A percentile compares a stretch with the other conserved stretches of the same genome.
Evolutionary conservation across 2,888 invertebrate species (phyloP).

Genomic region (Agonopterix heracliana): DNA sequence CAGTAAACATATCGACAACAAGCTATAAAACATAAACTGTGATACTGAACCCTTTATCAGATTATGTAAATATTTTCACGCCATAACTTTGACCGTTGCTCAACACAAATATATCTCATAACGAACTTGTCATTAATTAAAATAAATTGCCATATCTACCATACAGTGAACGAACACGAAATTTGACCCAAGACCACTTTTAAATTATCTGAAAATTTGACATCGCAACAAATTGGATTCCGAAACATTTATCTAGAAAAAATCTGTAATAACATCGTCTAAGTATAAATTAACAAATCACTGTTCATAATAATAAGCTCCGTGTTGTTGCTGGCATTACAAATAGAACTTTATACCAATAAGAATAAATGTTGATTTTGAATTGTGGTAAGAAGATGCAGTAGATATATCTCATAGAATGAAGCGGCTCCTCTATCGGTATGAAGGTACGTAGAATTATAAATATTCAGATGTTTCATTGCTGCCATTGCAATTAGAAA

Average conservation of each 20-base stretch:
- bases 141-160: conserved; percentile 18
- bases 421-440: conserved; percentile 13
- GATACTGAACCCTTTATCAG: conserved; percentile 17
- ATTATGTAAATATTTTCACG: conserved; percentile 38
- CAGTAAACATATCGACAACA: conserved; percentile 18
- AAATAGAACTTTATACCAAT: background rate
- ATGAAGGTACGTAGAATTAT: conserved; percentile 11
- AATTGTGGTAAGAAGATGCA: too few relatives aligned
- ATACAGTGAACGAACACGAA: conserved; percentile 21
- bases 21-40: conserved; percentile 12
- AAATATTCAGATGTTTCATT: conserved; percentile 12
- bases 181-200: conserved; percentile 24
- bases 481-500: background rate
- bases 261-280: conserved; percentile 38
- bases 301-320: conserved; percentile 9
- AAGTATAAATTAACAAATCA: conserved; percentile 31
- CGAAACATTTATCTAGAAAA: conserved; percentile 34
- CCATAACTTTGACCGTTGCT: conserved; percentile 19
- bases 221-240: conserved; percentile 45
- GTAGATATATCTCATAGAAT: conserved; percentile 1
- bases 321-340: background rate
- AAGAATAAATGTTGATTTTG: too few relatives aligned
- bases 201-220: conserved; percentile 38
- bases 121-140: conserved; percentile 28
- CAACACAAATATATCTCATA: conserved; percentile 18